Base-by-base conservation (phyloP, 1,140 invertebrate genomes). In the Frieseomelitta varia region DNA sequence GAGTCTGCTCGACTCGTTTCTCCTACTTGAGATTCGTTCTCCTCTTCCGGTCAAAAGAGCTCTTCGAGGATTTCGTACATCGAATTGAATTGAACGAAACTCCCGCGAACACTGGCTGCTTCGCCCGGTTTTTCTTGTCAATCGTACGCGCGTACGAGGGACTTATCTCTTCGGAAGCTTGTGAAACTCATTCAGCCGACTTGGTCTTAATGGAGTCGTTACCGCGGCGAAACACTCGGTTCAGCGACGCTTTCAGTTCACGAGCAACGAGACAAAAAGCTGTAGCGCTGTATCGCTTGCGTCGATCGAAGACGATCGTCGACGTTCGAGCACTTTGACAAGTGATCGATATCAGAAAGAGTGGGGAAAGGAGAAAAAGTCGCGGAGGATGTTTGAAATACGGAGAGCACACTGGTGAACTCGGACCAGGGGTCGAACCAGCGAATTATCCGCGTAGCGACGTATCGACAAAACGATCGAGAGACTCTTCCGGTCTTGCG, bases 381-480 rank as follows among this genome's bases (percentile, higher is more conserved):
- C 27, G 30, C 2, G 19, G 73, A 2, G 24, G 17, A 58, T n/a
- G 73, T 58, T 58, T 1, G 21, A 17, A 39, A 27, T 39, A 75
- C 55, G 21, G 24, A 2, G 72, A 11, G 72, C 11, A 4, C 19
- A n/a, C 12, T 24, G 14, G 56, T 24, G 19, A 21, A 3, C 68
- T n/a, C 34, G 68, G 68, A 10, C 21, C 55, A 3, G 30, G 63
- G 14, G 34, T 63, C 58, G 61, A 24, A 63, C 17, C 17, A 10
- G 17, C 56, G 10, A 77, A 63, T 77, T 77, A 77, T 63, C 74
- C 34, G 0, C 73, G 8, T 14, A 24, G 19, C 10, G 34, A 76
- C 74, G 56, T 76, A 76, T 76, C 74, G 74, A 77, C 56, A 14
- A 39, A 77, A 47, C 74, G 74, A 63, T 63, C 74, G 14, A 30